Base-by-base conservation (phyloP, 2,888 invertebrate species). In the Leptopilina drosophilae region DNA sequence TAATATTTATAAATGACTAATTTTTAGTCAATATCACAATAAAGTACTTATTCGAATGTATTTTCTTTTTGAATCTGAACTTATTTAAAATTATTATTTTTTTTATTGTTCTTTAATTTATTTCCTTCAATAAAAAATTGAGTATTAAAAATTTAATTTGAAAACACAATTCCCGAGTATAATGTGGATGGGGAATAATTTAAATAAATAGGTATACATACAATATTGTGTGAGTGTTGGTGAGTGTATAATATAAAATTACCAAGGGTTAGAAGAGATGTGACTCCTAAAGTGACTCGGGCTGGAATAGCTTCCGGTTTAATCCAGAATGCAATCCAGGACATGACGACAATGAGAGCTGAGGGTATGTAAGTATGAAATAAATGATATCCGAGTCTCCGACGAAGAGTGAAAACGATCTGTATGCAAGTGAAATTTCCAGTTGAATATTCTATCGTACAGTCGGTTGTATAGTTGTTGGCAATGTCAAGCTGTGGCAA, bases 281-380 rank as follows among this genome's bases (percentile, higher is more conserved):
- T 97, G 40, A 97, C 97, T 73, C 97, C 97, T 20, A 98, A 92
- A 0, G 97, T 97, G 80, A 98, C 97, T 80, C 98, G 94, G 0
- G 97, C 97, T 0, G 98, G 98, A 86, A 97, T 97, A 7, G 98
- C 97, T 92, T 97, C 97, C 0, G 97, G 97, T 88, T 97, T 97
- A 87, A 98, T 97, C 98, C 98, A 98, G 93, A 98, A 98, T 0
- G 98, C 97, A 85, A 98, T 97, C 98, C 98, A 98, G 81, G 97
- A 97, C 97, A 98, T 97, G 80, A 98, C 97, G 67, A 98, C 98
- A 89, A 98, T 98, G 84, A 98, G 93, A 0, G 97, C 97, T 1
- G 97, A 97, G 0, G 97, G 97, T 87, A 97, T 97, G 92, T 98
- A 98, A 0, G 97, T 97, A 92, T 98, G 97, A 91, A 98, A 97